Evolutionary conservation across 2,797 vertebrate genomes (phyloP).

Genomic region (Anisognathus igniventris): DNA sequence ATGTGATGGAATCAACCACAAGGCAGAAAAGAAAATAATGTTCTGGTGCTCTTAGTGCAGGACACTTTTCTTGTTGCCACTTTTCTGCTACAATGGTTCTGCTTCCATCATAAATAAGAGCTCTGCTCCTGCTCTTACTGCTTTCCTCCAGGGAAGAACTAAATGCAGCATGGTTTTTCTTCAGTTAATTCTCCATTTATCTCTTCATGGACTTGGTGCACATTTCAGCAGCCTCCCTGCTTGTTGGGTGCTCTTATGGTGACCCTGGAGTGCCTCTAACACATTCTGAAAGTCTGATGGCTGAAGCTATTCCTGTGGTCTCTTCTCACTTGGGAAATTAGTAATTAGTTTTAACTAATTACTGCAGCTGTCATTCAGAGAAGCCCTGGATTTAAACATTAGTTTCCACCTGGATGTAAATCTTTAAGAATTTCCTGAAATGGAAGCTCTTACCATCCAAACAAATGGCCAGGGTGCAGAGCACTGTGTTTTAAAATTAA

Average conservation of each 20-base stretch:
- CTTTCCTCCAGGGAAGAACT: neutral
- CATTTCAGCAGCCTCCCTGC: neutral
- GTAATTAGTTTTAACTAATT: neutral
- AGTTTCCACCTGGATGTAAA: neutral
- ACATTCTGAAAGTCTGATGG: neutral
- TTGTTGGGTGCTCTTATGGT: neutral
- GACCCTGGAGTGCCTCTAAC: neutral
- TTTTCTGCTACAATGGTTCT: neutral
- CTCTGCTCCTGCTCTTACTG: neutral
- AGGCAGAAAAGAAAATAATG: neutral
- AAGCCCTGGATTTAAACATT: neutral
- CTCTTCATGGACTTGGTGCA: neutral
- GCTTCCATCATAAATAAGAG: neutral
- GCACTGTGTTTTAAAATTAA: neutral
- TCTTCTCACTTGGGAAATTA: neutral
- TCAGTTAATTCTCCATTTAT: neutral
- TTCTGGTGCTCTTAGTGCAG: neutral
- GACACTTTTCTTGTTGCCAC: neutral
- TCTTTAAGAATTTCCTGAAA: neutral
- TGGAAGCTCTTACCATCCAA: neutral
- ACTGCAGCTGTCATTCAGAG: neutral
- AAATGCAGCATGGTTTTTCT: neutral
- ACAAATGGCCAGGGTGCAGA: neutral
- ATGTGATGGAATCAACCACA: neutral
- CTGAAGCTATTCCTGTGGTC: neutral